These are phyloP conservation scores for Venusia cambrica DNA, from an alignment of 2,888 invertebrate genomes.

Conservation along the genomic window DNA sequence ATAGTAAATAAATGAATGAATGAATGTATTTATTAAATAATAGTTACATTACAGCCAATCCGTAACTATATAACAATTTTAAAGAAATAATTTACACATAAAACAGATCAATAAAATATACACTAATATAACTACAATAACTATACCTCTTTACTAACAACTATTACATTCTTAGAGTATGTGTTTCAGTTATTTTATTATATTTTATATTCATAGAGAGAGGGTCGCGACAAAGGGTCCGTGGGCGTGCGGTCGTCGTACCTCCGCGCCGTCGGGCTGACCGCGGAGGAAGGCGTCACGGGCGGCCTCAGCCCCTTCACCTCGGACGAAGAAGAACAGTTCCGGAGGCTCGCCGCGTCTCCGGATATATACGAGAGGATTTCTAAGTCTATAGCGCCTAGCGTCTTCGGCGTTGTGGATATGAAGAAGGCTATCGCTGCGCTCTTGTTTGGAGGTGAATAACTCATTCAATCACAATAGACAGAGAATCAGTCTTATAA, in stretches of 20 bases:
- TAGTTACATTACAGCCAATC: no score
- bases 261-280: conserved; percentile 95
- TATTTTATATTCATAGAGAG: conserved; percentile 50
- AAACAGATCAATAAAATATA: no score
- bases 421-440: conserved; percentile 98
- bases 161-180: no score
- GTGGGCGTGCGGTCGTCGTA: conserved; percentile 97
- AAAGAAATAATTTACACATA: no score
- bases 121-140: no score
- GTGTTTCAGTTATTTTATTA: no score
- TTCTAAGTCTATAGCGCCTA: conserved; percentile 95
- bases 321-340: conserved; percentile 83
- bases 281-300: conserved; percentile 90
- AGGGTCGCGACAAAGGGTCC: conserved; percentile 87
- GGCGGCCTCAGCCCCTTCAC: conserved; percentile 82
- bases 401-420: conserved; percentile 96
- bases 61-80: no score
- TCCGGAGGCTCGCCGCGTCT: conserved; percentile 90
- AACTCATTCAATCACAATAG: no score
- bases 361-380: conserved; percentile 94
- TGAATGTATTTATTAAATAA: no score
- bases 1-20: no score
- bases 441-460: conserved; percentile 96
- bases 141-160: no score
- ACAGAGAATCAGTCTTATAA: no score